Base-by-base conservation (phyloP, 2,888 invertebrate species). In the Trisateles emortualis region DNA sequence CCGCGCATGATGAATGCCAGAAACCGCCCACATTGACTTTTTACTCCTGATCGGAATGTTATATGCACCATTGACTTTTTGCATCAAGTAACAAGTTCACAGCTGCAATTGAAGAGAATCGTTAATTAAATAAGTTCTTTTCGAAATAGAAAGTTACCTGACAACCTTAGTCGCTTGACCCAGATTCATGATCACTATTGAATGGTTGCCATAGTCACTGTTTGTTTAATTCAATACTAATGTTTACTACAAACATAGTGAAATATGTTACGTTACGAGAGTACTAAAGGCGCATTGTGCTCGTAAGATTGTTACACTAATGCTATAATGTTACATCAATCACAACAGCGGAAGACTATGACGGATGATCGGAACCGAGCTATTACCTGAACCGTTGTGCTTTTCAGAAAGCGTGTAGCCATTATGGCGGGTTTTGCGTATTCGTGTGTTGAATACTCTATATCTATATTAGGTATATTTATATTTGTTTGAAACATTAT, bases 11-110 rank as follows among this genome's bases (percentile, higher is more conserved):
- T 83, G 76, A 69, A 83, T 76, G 82, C 83, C 86, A 88, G 87
- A 81, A 78, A 83, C 83, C 91, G 90, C 90, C 90, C 90, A 90
- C 90, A 55, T 45, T 48, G 47, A 55, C 41, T 53, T 49, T 55
- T 52, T 24, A 58, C 42, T 59, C 65, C 52, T 43, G 14, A 59
- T 55, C 50, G 35, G 48, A 64, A 58, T 24, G 22, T 8, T 24
- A 36, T 50, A 42, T 46, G 26, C 43, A 48, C 38, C 41, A 35
- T 39, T 29, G 13, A 10, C 42, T 52, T 53, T 57, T 53, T 26
- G 41, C 42, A 41, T 13, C 22, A 33, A 49, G 49, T 39, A 41
- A 14, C 22, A 33, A 49, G 49, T 39, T 50, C 36, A 5, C 35
- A 41, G 44, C 29, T 53, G 40, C 29, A 56, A 62, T 67, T 59